phyloP scores from a whole-genome alignment of 2,888 invertebrate genomes.

The Pristionchus maxplancki region DNA sequence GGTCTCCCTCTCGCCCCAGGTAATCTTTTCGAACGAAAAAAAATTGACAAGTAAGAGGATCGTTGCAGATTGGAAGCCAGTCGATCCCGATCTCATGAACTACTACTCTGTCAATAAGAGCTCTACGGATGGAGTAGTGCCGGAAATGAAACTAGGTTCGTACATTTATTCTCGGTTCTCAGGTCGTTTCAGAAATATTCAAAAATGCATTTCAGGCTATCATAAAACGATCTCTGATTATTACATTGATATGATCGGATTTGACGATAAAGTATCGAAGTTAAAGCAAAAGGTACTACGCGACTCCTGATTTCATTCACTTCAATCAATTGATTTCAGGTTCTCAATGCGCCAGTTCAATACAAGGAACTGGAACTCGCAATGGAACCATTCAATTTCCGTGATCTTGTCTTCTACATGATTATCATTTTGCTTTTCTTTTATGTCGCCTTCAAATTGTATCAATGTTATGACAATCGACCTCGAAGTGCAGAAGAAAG shows the following conservation, averaged over 20 bases:
- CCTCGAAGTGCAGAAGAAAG: not conserved
- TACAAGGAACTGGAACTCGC: not conserved
- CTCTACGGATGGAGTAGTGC: not conserved
- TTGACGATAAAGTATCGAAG: not conserved
- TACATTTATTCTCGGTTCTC: too few relatives aligned
- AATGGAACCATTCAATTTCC: not conserved
- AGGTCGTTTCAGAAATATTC: too few relatives aligned
- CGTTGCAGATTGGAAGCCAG: conserved; percentile 4
- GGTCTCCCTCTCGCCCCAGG: conserved; percentile 7
- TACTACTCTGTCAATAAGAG: conserved; percentile 49
- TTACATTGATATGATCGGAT: not conserved
- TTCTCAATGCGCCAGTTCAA: not conserved
- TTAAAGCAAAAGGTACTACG: not conserved
- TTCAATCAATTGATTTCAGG: not conserved
- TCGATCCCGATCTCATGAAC: conserved; percentile 6
- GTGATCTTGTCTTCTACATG: not conserved
- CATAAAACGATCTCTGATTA: not conserved
- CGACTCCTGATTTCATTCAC: too few relatives aligned
- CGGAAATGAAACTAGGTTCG: conserved; percentile 37
- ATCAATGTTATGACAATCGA: not conserved
- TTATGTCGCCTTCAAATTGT: not conserved
- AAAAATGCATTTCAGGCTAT: not conserved
- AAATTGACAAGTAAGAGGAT: not conserved
- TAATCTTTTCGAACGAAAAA: not conserved
- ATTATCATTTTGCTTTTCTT: not conserved